Evolutionary conservation across 2,888 invertebrate genomes (phyloP).

Genomic region (Pecten maximus): DNA sequence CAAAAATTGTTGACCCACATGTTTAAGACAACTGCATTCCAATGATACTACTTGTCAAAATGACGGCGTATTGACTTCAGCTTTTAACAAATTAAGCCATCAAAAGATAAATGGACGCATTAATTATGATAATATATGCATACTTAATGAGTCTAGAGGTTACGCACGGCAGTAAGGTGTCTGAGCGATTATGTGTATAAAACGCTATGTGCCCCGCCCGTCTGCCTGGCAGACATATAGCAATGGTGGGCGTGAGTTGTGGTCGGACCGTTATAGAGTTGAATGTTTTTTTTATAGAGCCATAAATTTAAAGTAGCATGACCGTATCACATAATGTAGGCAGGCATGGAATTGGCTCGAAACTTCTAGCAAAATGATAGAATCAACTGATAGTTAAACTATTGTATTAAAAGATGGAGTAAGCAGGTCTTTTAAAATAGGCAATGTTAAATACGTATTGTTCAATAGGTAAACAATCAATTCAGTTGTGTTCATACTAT

Average conservation of each 20-base stretch:
- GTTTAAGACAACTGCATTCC: neutral
- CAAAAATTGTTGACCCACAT: neutral
- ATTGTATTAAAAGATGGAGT: no score
- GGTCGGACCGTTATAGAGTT: no score
- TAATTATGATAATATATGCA: slow-evolving; percentile 21
- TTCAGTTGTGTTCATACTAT: no score
- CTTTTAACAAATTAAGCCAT: neutral
- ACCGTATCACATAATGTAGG: no score
- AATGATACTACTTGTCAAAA: neutral
- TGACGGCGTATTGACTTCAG: slow-evolving; percentile 17
- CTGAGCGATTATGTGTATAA: neutral
- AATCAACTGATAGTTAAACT: no score
- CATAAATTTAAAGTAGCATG: no score
- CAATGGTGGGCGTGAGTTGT: neutral
- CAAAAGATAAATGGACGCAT: neutral
- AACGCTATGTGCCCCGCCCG: neutral
- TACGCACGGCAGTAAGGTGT: neutral
- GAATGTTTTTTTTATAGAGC: no score
- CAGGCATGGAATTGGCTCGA: no score
- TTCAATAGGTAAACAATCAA: no score
- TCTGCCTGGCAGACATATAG: neutral
- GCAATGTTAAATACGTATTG: no score
- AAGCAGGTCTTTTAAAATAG: no score
- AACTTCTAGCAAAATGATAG: no score
- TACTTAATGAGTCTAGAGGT: slow-evolving; percentile 20